A percentile compares a stretch with the other conserved stretches of the same genome.
Evolutionary conservation across 2,113 vertebrate species (phyloP).

Genomic region (Pygoscelis antarcticus): DNA sequence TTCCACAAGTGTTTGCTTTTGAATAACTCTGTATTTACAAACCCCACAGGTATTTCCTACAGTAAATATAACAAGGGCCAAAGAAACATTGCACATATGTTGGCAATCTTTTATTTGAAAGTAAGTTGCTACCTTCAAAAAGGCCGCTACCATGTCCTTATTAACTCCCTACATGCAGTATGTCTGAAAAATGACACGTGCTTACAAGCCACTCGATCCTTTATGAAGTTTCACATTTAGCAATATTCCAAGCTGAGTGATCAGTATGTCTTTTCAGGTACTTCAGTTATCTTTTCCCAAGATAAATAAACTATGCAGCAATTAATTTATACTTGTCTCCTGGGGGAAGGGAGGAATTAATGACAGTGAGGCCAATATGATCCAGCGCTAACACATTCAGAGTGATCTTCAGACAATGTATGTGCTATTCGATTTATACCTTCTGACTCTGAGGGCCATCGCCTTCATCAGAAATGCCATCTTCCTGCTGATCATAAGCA

Average conservation of each 20-base stretch:
- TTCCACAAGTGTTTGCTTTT: background rate
- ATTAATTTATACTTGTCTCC: background rate
- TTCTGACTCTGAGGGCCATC: constrained; percentile 90
- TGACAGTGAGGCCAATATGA: background rate
- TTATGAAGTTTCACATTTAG: background rate
- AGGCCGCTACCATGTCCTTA: background rate
- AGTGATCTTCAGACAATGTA: background rate
- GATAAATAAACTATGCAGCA: background rate
- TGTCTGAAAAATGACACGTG: background rate
- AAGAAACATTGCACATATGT: background rate
- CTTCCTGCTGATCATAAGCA: constrained; percentile 88
- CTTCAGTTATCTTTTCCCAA: background rate
- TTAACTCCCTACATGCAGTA: background rate
- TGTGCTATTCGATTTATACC: constrained; percentile 57
- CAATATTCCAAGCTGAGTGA: background rate
- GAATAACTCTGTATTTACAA: background rate
- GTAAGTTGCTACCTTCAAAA: background rate
- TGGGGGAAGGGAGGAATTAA: background rate
- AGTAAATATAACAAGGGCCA: background rate
- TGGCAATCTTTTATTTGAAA: background rate
- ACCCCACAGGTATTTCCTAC: background rate
- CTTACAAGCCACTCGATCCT: background rate
- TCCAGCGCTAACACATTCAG: background rate
- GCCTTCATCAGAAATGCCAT: constrained; percentile 82
- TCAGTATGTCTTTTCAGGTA: background rate